Evolutionary conservation across 2,888 invertebrate species (phyloP).

Genomic region (Cosmia trapezina): DNA sequence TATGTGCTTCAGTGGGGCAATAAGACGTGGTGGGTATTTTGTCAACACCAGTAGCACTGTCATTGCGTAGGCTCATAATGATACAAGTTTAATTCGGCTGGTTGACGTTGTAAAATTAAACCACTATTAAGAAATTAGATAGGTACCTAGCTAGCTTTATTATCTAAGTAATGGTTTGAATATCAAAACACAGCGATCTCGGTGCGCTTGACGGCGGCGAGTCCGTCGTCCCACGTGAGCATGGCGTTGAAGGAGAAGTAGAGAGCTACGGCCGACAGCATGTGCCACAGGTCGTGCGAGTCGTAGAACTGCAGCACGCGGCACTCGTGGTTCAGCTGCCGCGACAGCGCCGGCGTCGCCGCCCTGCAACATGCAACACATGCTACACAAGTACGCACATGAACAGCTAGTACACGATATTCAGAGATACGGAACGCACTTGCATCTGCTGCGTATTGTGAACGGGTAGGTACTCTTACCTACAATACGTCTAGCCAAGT

Average conservation of each 20-base stretch:
- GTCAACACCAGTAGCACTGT: too few species aligned
- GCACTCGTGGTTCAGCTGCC: conserved; percentile 88
- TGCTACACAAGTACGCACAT: not conserved
- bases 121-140: not conserved
- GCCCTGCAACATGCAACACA: conserved; percentile 72
- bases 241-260: conserved; percentile 96
- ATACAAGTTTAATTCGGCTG: too few species aligned
- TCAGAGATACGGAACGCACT: not conserved
- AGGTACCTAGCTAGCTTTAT: conserved; percentile 6
- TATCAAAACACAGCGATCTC: conserved; percentile 94
- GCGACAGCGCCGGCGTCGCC: conserved; percentile 93
- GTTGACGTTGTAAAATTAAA: not conserved
- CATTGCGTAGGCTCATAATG: too few species aligned
- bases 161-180: conserved; percentile 5
- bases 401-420: not conserved
- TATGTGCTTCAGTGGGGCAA: too few species aligned
- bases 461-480: not conserved
- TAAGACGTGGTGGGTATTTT: too few species aligned
- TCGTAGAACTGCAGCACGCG: conserved; percentile 93
- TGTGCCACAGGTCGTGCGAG: conserved; percentile 97
- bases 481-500: not conserved
- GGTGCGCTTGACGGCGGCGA: conserved; percentile 92
- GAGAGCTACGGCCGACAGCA: conserved; percentile 95
- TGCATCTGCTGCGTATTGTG: not conserved
- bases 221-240: conserved; percentile 96